Evolutionary conservation across 2,888 invertebrate species (phyloP), one percentile per base, ranked within the genome.

Genomic region (Polia nebulosa): DNA sequence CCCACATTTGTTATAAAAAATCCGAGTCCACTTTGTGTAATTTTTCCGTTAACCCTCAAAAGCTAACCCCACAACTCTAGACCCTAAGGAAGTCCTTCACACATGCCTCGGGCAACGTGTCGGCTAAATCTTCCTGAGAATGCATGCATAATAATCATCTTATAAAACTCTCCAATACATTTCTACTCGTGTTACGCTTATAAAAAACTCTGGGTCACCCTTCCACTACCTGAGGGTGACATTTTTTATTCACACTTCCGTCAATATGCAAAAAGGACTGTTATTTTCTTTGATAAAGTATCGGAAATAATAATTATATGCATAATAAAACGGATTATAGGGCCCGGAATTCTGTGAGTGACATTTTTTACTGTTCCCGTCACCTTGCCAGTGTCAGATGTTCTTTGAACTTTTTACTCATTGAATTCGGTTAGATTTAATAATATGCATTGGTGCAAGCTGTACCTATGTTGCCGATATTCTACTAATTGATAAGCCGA

Each of bases 281-380:
- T 93, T 93, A 92, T 92, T 95, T 94, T 93, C 95, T 95, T 95
- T 94, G 94, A 94, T 94, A 91, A 78, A 83, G 90, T 89, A 92
- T 94, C 94, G 95, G 95, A 95, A 95, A 95, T 95, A 95, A 95
- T 95, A 95, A 95, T 95, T 95, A 95, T 95, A 95, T 95, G 95
- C 95, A 95, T 95, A 94, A 95, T 92, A 91, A 92, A 92, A 88
- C 90, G 95, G 95, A 95, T 95, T 95, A 95, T 89, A 88, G 94
- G 93, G 89, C 92, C 90, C 88, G 78, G 60, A 82, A 87, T 89
- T 91, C 85, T 91, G 92, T 91, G 83, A 81, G 91, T 91, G 93
- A 93, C 92, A 84, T 89, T 90, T 92, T 92, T 92, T 91, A 87
- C 85, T 86, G 88, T 91, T 92, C 93, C 92, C 92, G 94, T 93